These are phyloP conservation scores for Poeciliopsis gracilis DNA, from an alignment of 2,797 vertebrate species.

Conservation along the genomic window DNA sequence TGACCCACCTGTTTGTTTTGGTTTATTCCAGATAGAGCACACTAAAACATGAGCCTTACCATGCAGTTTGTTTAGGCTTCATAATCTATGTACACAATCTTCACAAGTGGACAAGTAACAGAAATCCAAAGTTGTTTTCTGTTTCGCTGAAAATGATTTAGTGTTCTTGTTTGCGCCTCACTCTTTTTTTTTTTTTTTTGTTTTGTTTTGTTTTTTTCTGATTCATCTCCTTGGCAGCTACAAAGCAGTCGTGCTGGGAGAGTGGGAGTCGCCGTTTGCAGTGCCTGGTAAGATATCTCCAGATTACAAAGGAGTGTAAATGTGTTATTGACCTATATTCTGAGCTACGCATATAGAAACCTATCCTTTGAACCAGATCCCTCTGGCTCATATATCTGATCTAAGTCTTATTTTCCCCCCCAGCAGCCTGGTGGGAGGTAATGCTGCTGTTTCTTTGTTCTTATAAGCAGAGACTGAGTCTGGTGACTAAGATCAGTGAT, in stretches of 20 bases:
- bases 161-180: slow-evolving; percentile 1
- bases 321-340: slow-evolving; percentile 78
- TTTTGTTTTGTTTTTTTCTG: slow-evolving; percentile 18
- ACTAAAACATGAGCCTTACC: neutral
- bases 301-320: slow-evolving; percentile 70
- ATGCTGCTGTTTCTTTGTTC: slow-evolving; percentile 34
- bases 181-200: neutral
- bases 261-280: slow-evolving; percentile 67
- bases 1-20: neutral
- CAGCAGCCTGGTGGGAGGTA: slow-evolving; percentile 57
- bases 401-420: slow-evolving; percentile 50
- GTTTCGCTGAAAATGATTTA: neutral
- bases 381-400: slow-evolving; percentile 66
- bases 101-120: neutral
- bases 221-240: slow-evolving; percentile 67
- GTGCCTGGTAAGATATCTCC: slow-evolving; percentile 54
- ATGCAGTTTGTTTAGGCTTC: neutral
- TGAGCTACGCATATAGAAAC: slow-evolving; percentile 62
- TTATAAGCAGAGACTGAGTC: slow-evolving; percentile 58
- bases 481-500: slow-evolving; percentile 46
- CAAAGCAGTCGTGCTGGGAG: slow-evolving; percentile 59
- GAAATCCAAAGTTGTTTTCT: neutral
- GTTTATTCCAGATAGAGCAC: neutral
- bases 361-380: slow-evolving; percentile 66
- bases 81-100: neutral